phyloP scores from a whole-genome alignment of 2,113 vertebrate species.

The Phodopus roborovskii region DNA sequence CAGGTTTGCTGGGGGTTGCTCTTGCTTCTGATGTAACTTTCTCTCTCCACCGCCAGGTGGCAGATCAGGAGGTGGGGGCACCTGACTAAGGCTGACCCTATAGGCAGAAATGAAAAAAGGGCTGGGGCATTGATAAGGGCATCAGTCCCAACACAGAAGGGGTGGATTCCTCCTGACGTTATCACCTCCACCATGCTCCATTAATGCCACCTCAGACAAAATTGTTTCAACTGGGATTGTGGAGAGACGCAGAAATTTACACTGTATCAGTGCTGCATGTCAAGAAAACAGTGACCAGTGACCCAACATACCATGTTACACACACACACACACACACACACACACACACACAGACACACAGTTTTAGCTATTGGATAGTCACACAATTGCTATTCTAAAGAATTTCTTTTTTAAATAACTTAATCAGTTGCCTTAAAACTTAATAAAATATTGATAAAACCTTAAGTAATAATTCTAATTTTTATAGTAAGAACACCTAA shows the following conservation, averaged over 20 bases:
- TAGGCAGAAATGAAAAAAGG: neutral
- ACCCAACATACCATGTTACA: neutral
- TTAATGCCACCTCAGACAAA: too few species aligned
- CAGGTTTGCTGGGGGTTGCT: neutral
- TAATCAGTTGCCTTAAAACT: constrained; percentile 12
- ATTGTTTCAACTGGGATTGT: neutral
- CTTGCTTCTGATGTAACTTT: neutral
- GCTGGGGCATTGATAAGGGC: neutral
- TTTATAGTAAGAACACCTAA: neutral
- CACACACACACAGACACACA: too few species aligned
- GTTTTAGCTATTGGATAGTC: neutral
- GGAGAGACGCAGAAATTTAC: neutral
- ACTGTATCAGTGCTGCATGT: neutral
- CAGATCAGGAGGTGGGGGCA: neutral
- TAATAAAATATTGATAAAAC: constrained; percentile 21
- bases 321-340: neutral
- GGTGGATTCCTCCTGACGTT: neutral
- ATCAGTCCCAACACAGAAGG: neutral
- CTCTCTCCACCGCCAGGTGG: neutral
- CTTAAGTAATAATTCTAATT: constrained; percentile 11
- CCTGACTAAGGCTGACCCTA: neutral
- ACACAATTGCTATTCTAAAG: neutral
- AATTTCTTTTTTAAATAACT: neutral
- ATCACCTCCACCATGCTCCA: neutral
- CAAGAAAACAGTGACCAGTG: neutral